These are phyloP conservation scores for Ptyas mucosa DNA, from an alignment of 2,113 vertebrate genomes.

Conservation along the genomic window DNA sequence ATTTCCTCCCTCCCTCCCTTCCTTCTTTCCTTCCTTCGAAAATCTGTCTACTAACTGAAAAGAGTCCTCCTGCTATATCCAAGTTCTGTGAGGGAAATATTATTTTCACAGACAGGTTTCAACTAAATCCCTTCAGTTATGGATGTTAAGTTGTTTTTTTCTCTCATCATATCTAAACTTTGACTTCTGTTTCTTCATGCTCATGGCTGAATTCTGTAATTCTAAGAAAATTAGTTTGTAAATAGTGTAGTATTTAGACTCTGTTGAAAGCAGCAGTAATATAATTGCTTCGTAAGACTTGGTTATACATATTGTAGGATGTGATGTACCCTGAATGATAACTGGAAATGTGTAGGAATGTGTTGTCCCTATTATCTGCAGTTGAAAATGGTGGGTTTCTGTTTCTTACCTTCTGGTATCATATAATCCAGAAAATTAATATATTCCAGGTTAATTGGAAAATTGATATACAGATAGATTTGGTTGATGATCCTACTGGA, in stretches of 20 bases:
- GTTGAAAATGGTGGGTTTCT: neutral
- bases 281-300: neutral
- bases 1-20: too few relatives aligned
- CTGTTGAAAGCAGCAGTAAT: neutral
- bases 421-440: neutral
- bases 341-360: neutral
- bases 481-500: neutral
- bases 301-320: neutral
- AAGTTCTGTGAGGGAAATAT: neutral
- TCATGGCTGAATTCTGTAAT: neutral
- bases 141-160: neutral
- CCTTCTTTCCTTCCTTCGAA: neutral
- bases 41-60: neutral
- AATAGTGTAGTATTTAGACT: neutral
- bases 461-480: neutral
- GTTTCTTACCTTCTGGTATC: neutral
- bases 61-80: neutral
- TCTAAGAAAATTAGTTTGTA: neutral
- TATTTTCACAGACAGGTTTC: neutral
- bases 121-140: neutral
- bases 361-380: neutral
- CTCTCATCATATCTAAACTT: neutral
- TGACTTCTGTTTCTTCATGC: neutral
- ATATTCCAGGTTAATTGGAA: neutral
- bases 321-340: neutral